Percentiles rank a stretch among this genome's conserved stretches.
These are phyloP conservation scores for Venustaconcha ellipsiformis DNA, from an alignment of 1,140 invertebrate genomes.

Conservation along the genomic window DNA sequence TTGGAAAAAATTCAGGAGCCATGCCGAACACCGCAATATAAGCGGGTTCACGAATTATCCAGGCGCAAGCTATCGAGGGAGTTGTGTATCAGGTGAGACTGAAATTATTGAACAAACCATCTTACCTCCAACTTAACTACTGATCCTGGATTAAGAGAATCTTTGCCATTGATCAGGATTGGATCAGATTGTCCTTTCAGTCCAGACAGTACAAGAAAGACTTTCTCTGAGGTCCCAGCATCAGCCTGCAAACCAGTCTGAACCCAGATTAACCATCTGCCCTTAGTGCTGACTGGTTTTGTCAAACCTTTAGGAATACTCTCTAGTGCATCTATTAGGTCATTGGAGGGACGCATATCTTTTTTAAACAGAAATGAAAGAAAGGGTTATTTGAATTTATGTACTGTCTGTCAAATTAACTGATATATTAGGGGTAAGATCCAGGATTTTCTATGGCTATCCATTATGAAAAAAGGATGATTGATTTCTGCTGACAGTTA, in stretches of 20 bases:
- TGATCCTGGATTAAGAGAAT: conserved; percentile 47
- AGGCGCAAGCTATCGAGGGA: too few species aligned
- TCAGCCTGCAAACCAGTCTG: conserved; percentile 41
- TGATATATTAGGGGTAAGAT: too few species aligned
- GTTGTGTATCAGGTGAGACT: too few species aligned
- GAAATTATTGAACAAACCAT: not conserved
- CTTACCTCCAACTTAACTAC: conserved; percentile 39
- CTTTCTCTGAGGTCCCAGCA: conserved; percentile 42
- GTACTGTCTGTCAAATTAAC: too few species aligned
- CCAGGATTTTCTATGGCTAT: too few species aligned
- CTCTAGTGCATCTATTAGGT: conserved; percentile 21
- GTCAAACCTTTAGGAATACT: conserved; percentile 22
- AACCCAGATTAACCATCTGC: conserved; percentile 39
- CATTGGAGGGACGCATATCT: conserved; percentile 26
- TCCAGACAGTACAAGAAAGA: conserved; percentile 51
- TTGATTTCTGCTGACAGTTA: too few species aligned
- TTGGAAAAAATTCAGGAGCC: too few species aligned
- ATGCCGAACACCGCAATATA: too few species aligned
- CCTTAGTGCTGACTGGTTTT: conserved; percentile 21
- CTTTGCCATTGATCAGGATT: conserved; percentile 42
- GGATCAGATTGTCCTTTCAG: conserved; percentile 44
- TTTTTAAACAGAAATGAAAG: not conserved
- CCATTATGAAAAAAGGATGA: too few species aligned
- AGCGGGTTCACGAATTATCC: too few species aligned
- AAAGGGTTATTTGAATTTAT: too few species aligned